Evolutionary conservation across 2,797 vertebrate species (phyloP).

Genomic region (Kryptopterus vitreolus): DNA sequence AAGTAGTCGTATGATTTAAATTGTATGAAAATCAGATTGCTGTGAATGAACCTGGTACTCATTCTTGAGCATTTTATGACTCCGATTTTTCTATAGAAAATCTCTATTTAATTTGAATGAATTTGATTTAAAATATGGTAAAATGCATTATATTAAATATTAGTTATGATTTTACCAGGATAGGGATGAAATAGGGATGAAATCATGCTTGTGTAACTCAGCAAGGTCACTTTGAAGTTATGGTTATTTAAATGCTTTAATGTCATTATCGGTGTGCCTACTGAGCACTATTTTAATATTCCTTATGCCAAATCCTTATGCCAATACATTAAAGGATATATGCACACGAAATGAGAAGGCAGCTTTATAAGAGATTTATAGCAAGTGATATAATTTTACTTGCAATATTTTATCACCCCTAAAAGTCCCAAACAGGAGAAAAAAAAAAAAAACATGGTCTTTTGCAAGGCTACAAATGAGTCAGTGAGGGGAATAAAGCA

Average conservation of each 20-base stretch:
- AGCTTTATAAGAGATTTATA: constrained; percentile 40
- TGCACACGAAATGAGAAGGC: constrained; percentile 16
- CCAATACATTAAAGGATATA: constrained; percentile 7
- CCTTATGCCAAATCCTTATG: neutral
- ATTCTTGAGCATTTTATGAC: neutral
- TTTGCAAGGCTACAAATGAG: constrained; percentile 43
- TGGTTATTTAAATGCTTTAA: constrained; percentile 10
- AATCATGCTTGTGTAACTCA: constrained; percentile 9
- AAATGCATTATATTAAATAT: neutral
- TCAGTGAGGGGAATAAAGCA: constrained; percentile 16
- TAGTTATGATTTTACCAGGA: neutral
- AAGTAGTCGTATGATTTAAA: neutral
- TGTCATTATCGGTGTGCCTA: neutral
- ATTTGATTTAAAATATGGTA: neutral
- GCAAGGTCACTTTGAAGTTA: constrained; percentile 1
- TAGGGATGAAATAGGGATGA: neutral
- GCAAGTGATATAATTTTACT: constrained; percentile 39
- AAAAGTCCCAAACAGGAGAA: constrained; percentile 36
- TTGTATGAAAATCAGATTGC: neutral
- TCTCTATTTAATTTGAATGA: no score
- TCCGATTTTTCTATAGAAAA: no score
- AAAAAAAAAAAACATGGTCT: constrained; percentile 30
- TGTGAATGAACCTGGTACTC: neutral
- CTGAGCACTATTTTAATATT: neutral
- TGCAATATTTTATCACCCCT: constrained; percentile 41